Evolutionary conservation across 2,113 vertebrate species (phyloP).

Genomic region (Rhodinocichla rosea): DNA sequence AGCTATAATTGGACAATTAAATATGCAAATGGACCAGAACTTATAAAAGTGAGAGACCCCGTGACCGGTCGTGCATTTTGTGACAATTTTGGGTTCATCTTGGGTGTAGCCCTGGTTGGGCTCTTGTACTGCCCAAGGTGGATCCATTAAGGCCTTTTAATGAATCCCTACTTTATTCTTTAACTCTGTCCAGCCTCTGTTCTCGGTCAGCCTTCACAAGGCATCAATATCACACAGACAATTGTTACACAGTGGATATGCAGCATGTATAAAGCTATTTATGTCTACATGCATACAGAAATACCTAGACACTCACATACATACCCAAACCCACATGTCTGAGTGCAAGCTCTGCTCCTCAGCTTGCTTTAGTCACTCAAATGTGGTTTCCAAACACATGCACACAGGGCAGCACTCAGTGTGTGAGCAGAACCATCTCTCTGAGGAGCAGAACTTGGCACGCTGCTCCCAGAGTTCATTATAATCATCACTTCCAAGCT

Average conservation of each 20-base stretch:
- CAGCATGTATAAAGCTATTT: neutral
- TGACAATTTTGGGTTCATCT: neutral
- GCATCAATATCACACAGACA: neutral
- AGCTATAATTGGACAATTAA: neutral
- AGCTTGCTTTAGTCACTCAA: neutral
- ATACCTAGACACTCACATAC: neutral
- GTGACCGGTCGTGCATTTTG: fast-evolving
- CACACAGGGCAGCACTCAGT: neutral
- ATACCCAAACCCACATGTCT: neutral
- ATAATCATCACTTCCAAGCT: neutral
- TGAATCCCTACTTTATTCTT: neutral
- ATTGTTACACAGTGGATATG: neutral
- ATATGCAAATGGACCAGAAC: neutral
- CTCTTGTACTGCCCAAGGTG: neutral
- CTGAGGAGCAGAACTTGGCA: neutral
- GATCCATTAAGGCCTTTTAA: neutral
- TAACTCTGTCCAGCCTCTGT: neutral
- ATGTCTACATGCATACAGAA: neutral
- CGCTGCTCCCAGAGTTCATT: neutral
- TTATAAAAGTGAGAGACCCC: neutral
- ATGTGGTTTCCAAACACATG: neutral
- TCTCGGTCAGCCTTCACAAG: neutral
- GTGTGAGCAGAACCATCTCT: neutral
- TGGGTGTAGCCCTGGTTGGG: neutral
- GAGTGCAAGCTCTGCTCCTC: neutral